phyloP scores from a whole-genome alignment of 2,888 invertebrate species.

The Plebejus anna region DNA sequence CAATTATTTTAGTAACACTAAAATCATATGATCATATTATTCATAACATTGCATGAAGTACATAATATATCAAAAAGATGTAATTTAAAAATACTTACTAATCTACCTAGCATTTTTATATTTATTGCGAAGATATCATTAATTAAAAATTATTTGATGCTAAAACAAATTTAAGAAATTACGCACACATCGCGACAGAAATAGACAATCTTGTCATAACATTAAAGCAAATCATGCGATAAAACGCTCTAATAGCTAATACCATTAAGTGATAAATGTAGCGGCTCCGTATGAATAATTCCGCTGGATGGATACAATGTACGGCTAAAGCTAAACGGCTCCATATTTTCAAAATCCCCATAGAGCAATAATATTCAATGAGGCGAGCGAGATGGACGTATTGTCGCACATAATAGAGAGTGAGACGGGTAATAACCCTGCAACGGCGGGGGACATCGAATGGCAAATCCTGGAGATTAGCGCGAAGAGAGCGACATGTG shows the following conservation, averaged over 20 bases:
- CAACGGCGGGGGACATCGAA: slow-evolving; percentile 62
- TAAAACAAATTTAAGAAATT: neutral
- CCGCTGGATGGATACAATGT: slow-evolving; percentile 76
- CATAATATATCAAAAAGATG: neutral
- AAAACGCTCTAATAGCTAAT: slow-evolving; percentile 76
- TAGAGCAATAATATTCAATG: slow-evolving; percentile 80
- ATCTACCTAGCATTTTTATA: neutral
- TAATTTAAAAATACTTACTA: neutral
- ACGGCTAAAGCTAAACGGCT: slow-evolving; percentile 77
- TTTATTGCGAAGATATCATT: neutral
- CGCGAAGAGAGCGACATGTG: slow-evolving; percentile 78
- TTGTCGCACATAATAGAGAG: slow-evolving; percentile 47
- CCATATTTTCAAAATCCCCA: slow-evolving; percentile 80
- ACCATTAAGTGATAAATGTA: slow-evolving; percentile 80
- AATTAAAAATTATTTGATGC: neutral
- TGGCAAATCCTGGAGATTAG: slow-evolving; percentile 79
- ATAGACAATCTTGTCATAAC: neutral
- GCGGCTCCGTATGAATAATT: slow-evolving; percentile 76
- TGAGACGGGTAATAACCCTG: slow-evolving; percentile 47
- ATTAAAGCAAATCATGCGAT: slow-evolving; percentile 75
- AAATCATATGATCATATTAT: no score
- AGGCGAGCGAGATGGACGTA: slow-evolving; percentile 67
- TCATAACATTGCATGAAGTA: no score
- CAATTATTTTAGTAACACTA: no score
- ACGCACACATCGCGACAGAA: neutral